Conservation (phyloP, 2,113 vertebrate genomes). For the Lepidothrix coronata region DNA sequence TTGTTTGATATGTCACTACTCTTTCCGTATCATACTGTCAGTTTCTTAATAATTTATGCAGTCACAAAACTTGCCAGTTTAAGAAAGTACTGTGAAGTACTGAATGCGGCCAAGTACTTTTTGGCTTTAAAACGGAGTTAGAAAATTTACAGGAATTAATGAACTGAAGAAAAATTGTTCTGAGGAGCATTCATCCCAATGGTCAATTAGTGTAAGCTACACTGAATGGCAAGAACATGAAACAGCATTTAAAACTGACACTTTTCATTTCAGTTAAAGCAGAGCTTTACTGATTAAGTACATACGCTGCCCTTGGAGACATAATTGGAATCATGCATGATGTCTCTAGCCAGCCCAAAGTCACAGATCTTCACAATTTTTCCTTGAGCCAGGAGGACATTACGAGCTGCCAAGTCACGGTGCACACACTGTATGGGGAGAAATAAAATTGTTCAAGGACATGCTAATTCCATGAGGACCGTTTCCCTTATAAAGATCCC, state of each 20-base stretch:
- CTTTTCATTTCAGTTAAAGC: background rate
- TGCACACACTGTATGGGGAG: slow-evolving; percentile 87
- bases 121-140: background rate
- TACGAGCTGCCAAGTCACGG: slow-evolving; percentile 95
- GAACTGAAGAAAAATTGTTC: background rate
- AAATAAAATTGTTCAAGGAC: background rate
- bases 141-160: background rate
- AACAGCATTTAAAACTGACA: background rate
- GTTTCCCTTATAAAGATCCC: background rate
- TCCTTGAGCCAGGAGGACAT: slow-evolving; percentile 96
- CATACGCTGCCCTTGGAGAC: slow-evolving; percentile 98
- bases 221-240: background rate
- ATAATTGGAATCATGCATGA: slow-evolving; percentile 99
- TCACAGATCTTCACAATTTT: slow-evolving; percentile 99
- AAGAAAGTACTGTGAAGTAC: background rate
- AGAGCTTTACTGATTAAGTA: slow-evolving; percentile 36
- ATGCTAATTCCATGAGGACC: background rate
- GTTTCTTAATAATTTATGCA: background rate
- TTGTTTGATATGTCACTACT: background rate
- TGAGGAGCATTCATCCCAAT: background rate
- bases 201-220: background rate
- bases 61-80: background rate
- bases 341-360: slow-evolving; percentile 96
- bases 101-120: background rate
- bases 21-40: background rate